Evolutionary conservation across 2,113 vertebrate species (phyloP), one percentile per base, ranked within the genome.

Genomic region (Proteles cristata): DNA sequence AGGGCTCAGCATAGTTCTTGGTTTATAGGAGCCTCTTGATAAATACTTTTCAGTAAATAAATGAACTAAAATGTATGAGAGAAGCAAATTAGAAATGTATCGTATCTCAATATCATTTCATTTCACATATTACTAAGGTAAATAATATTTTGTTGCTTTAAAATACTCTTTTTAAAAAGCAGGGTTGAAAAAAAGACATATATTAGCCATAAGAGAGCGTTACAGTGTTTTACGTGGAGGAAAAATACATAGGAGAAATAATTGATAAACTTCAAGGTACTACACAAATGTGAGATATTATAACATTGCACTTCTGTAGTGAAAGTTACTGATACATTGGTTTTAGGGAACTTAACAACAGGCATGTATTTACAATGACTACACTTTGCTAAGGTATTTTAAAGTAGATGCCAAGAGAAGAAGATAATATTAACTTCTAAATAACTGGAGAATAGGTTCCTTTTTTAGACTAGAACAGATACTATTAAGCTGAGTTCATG

Each of bases 91-190:
- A 93, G 45, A 50, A 91, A 68, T 16, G 55, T 89, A 65, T 73
- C 80, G 5, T 39, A 61, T 11, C 11, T 74, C n/a, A 39, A 6
- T 93, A 76, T 80, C 48, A 96, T 39, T 96, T 95, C 95, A 94
- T 66, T 71, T 89, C 35, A 87, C 50, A 92, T 28, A 92, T 15
- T 90, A 25, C 61, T 90, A 61, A 90, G 55, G 65, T 74, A 83
- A 94, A 50, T 50, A 96, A 96, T 95, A 84, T 86, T 93, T 93
- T 69, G n/a, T 63, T 96, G 12, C 61, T 93, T 94, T 88, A 82
- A 94, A 93, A 96, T 77, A 77, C 8, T 43, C 53, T 58, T 82
- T 53, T 25, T 43, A 65, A 73, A 94, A 88, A 39, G 28, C 58
- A 11, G 74, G 94, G 39, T 35, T 33, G 16, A 19, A 50, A 84